Percentiles rank a stretch among this genome's conserved stretches.
These are phyloP conservation scores for Neodiprion fabricii DNA, from an alignment of 1,140 invertebrate genomes.

Conservation along the genomic window DNA sequence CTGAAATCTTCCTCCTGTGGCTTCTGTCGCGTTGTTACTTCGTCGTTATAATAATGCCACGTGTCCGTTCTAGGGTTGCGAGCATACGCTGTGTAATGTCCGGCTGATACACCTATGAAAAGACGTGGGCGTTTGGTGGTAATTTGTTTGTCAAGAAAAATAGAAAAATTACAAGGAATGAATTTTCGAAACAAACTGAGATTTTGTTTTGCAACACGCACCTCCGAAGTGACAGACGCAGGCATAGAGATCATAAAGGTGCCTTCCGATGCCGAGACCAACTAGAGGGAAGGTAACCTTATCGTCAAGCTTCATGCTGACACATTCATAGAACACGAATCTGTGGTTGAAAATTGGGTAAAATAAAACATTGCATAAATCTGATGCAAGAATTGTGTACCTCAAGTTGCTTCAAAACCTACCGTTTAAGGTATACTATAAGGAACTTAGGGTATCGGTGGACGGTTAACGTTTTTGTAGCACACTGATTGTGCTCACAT, in stretches of 20 bases:
- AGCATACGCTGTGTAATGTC: constrained; percentile 75
- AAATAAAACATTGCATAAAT: not conserved
- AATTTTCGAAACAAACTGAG: not conserved
- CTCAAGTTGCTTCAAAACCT: constrained; percentile 16
- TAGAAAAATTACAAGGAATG: constrained; percentile 13
- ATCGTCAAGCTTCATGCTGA: constrained; percentile 74
- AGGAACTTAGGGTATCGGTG: constrained; percentile 75
- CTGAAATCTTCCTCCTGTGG: constrained; percentile 71
- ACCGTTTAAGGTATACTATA: constrained; percentile 78
- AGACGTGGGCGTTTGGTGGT: constrained; percentile 10
- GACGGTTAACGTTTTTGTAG: constrained; percentile 74
- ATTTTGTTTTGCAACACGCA: constrained; percentile 43
- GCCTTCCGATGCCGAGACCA: constrained; percentile 61
- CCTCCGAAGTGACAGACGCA: constrained; percentile 78
- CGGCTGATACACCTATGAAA: constrained; percentile 68
- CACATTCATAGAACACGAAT: constrained; percentile 74
- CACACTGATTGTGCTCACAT: constrained; percentile 72
- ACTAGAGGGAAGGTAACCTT: constrained; percentile 72
- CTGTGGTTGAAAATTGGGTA: constrained; percentile 53
- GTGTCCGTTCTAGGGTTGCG: constrained; percentile 68
- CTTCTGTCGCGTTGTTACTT: constrained; percentile 64
- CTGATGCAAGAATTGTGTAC: not conserved
- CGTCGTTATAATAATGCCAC: constrained; percentile 78
- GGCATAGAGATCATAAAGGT: constrained; percentile 71
- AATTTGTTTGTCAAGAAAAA: too few species aligned